Conservation (phyloP, 2,797 vertebrate species). For the Pseudochaenichthys georgianus region DNA sequence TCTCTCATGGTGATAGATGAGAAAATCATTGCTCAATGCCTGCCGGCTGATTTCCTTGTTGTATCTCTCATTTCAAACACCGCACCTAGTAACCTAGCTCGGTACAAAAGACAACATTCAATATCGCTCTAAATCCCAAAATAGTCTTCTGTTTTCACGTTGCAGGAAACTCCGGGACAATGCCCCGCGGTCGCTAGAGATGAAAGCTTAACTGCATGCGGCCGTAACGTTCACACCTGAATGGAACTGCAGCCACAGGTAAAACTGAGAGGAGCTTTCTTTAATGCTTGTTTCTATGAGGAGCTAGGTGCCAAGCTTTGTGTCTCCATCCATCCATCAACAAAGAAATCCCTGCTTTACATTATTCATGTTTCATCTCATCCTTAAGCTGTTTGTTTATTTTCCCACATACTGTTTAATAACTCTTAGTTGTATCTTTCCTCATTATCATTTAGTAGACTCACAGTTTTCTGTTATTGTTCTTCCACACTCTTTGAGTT, state of each 20-base stretch:
- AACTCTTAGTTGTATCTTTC: neutral
- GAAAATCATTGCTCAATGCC: slow-evolving; percentile 62
- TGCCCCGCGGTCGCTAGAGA: slow-evolving; percentile 45
- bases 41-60: slow-evolving; percentile 67
- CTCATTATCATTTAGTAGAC: slow-evolving; percentile 14
- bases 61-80: slow-evolving; percentile 67
- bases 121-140: slow-evolving; percentile 70
- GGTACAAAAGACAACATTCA: slow-evolving; percentile 67
- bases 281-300: slow-evolving; percentile 36
- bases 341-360: slow-evolving; percentile 10
- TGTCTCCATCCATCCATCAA: neutral
- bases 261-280: slow-evolving; percentile 22
- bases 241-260: slow-evolving; percentile 40
- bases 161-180: slow-evolving; percentile 54
- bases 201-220: slow-evolving; percentile 47
- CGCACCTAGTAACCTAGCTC: slow-evolving; percentile 45
- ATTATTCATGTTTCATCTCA: slow-evolving; percentile 12
- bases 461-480: slow-evolving; percentile 30
- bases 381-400: neutral
- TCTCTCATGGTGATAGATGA: slow-evolving; percentile 77
- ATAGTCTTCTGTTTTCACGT: slow-evolving; percentile 47
- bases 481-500: slow-evolving; percentile 27
- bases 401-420: neutral
- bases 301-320: neutral
- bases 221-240: slow-evolving; percentile 50